Evolutionary conservation across 2,113 vertebrate genomes (phyloP).

Genomic region (Orycteropus afer): DNA sequence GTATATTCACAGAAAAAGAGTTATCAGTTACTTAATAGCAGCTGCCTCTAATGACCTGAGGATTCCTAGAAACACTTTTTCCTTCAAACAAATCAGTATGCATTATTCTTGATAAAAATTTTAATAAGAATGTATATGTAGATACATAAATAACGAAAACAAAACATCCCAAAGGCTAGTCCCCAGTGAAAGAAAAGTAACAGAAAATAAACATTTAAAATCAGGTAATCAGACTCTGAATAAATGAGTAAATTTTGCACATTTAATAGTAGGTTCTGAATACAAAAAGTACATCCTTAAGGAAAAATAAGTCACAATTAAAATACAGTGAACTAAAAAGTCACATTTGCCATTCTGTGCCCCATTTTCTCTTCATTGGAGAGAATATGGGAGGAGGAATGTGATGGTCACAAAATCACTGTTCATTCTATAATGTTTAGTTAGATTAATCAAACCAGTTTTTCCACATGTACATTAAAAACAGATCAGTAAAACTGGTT

Average conservation of each 20-base stretch:
- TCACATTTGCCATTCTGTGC: neutral
- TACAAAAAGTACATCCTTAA: slow-evolving; percentile 10
- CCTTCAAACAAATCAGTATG: neutral
- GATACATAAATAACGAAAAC: neutral
- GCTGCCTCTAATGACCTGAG: neutral
- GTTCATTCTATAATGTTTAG: slow-evolving; percentile 59
- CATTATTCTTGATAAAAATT: neutral
- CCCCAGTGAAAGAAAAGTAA: neutral
- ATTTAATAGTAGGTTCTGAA: neutral
- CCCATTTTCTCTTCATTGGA: neutral
- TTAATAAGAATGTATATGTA: neutral
- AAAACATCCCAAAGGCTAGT: neutral
- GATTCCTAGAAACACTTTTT: neutral
- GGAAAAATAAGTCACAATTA: neutral
- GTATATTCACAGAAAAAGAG: neutral
- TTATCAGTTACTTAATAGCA: neutral
- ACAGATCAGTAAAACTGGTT: slow-evolving; percentile 45
- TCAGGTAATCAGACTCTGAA: neutral
- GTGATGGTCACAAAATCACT: slow-evolving; percentile 46
- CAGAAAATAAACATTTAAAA: neutral
- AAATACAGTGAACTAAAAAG: neutral
- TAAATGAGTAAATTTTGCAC: neutral
- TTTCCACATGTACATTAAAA: slow-evolving; percentile 67
- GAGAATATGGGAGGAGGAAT: neutral
- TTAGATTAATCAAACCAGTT: slow-evolving; percentile 80